These are phyloP conservation scores for Yponomeuta malinellus DNA, from an alignment of 2,888 invertebrate genomes.

Conservation along the genomic window DNA sequence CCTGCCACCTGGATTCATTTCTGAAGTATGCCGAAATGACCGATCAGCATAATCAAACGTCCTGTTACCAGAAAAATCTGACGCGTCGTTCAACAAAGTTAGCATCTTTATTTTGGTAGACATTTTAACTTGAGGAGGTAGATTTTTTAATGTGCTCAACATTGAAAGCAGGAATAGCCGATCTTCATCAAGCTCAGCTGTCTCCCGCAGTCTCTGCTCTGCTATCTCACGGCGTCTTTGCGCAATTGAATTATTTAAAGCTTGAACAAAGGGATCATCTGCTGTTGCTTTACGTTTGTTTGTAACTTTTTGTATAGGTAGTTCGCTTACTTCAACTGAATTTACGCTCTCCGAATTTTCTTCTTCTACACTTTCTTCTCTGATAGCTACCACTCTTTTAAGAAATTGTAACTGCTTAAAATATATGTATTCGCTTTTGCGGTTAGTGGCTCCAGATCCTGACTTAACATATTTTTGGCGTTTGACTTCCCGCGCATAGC, in stretches of 20 bases:
- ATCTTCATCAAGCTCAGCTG: slow-evolving; percentile 21
- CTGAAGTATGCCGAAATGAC: slow-evolving; percentile 17
- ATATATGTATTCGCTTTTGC: slow-evolving; percentile 25
- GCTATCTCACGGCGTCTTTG: slow-evolving; percentile 23
- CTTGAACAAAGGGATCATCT: slow-evolving; percentile 22
- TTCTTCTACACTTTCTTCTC: slow-evolving; percentile 13
- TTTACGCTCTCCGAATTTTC: neutral
- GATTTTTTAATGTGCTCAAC: slow-evolving; percentile 22
- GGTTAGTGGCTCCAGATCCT: slow-evolving; percentile 20
- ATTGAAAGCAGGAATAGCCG: slow-evolving; percentile 24
- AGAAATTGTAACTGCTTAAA: slow-evolving; percentile 27
- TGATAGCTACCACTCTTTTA: slow-evolving; percentile 23
- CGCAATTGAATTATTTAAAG: slow-evolving; percentile 23
- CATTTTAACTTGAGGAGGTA: slow-evolving; percentile 22
- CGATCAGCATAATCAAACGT: slow-evolving; percentile 9
- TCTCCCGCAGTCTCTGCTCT: slow-evolving; percentile 17
- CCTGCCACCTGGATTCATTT: slow-evolving; percentile 24
- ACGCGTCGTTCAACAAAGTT: slow-evolving; percentile 25
- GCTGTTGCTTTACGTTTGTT: slow-evolving; percentile 21
- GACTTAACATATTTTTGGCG: slow-evolving; percentile 24
- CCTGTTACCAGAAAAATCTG: slow-evolving; percentile 20
- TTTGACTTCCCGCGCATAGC: slow-evolving; percentile 24
- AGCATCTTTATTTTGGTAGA: slow-evolving; percentile 23
- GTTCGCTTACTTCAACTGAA: slow-evolving; percentile 3
- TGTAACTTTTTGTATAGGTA: slow-evolving; percentile 5